phyloP scores from a whole-genome alignment of 2,797 vertebrate species.

The Silurus lanzhouensis region DNA sequence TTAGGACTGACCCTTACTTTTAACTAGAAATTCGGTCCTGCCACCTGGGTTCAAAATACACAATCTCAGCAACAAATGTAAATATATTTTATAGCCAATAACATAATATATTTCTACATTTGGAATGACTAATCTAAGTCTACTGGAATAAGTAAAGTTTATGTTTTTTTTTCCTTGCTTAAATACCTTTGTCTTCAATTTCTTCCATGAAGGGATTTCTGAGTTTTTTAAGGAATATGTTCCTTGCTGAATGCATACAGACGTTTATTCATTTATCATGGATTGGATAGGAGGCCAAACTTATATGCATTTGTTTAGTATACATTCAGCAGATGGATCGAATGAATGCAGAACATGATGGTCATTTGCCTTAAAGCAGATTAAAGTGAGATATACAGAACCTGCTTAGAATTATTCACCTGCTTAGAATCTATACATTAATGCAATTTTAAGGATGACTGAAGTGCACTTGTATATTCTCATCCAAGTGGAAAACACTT shows the following conservation, averaged over 20 bases:
- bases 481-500: neutral
- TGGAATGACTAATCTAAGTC: too few species aligned
- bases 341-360: slow-evolving; percentile 7
- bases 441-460: neutral
- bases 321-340: too few species aligned
- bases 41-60: neutral
- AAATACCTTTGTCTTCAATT: too few species aligned
- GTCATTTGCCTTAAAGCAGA: neutral
- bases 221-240: slow-evolving; percentile 45
- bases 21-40: neutral
- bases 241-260: slow-evolving; percentile 20
- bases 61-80: too few species aligned
- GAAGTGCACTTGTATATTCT: neutral
- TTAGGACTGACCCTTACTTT: neutral
- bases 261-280: slow-evolving; percentile 33
- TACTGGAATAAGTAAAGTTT: too few species aligned
- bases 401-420: neutral
- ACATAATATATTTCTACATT: too few species aligned
- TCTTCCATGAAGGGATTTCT: neutral
- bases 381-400: neutral
- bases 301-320: neutral
- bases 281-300: neutral
- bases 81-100: too few species aligned
- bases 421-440: neutral
- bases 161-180: too few species aligned